Conservation (phyloP, 2,888 invertebrate species). For the Phorcus lineatus region DNA sequence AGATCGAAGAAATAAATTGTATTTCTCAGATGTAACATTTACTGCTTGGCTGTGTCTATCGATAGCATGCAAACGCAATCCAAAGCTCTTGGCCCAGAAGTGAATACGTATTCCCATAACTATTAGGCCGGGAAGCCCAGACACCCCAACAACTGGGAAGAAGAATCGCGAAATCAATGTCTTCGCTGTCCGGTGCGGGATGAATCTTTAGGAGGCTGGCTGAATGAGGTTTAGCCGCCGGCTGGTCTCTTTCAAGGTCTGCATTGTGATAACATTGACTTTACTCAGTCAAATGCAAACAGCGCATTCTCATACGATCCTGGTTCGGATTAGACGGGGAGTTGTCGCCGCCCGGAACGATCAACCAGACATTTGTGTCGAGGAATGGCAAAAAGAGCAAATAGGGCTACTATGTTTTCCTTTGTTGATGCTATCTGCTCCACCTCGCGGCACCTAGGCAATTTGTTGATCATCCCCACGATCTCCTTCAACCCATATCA, state of each 20-base stretch:
- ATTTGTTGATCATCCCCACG: neutral
- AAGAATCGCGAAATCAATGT: conserved; percentile 2
- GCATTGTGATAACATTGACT: conserved; percentile 10
- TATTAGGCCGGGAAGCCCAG: neutral
- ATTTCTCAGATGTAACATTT: neutral
- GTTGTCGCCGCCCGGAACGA: neutral
- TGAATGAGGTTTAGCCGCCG: conserved; percentile 4
- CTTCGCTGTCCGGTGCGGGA: neutral
- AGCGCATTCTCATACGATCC: conserved; percentile 3
- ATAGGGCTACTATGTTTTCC: neutral
- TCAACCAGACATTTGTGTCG: neutral
- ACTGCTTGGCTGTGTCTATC: neutral
- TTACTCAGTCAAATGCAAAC: neutral
- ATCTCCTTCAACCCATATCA: neutral
- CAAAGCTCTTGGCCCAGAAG: neutral
- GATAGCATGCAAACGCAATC: neutral
- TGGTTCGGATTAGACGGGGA: neutral
- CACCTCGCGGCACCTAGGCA: neutral
- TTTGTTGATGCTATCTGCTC: conserved; percentile 1
- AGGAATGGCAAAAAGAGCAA: neutral
- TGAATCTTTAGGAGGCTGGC: neutral
- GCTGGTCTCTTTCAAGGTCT: neutral
- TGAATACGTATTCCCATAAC: neutral
- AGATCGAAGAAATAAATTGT: neutral
- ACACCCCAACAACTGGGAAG: neutral